Conservation (phyloP, 2,888 invertebrate genomes). For the Dasysyrphus albostriatus region DNA sequence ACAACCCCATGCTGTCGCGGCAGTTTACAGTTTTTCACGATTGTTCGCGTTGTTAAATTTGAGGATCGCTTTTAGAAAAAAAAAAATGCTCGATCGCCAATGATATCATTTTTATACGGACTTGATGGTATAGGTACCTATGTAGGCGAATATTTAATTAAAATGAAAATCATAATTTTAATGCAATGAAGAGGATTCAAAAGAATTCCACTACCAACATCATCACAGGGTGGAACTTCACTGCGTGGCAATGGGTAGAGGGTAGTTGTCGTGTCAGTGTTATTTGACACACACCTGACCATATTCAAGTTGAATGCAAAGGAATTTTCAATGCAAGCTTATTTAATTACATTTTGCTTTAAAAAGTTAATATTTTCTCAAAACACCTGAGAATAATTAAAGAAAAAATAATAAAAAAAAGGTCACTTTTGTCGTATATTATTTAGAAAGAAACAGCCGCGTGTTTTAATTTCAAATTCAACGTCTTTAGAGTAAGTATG, state of each 20-base stretch:
- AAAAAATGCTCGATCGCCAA: not conserved
- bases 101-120: not conserved
- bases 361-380: not conserved
- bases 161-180: no score
- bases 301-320: no score
- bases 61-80: not conserved
- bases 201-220: no score
- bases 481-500: not conserved
- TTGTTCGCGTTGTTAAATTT: constrained; percentile 10
- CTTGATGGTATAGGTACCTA: no score
- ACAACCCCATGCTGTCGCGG: constrained; percentile 24
- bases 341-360: not conserved
- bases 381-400: constrained; percentile 19
- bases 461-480: constrained; percentile 66
- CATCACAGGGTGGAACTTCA: no score
- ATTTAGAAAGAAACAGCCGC: constrained; percentile 17
- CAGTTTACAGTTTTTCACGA: constrained; percentile 30
- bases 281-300: no score
- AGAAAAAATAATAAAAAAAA: constrained; percentile 10
- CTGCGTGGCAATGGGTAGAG: no score
- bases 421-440: constrained; percentile 1
- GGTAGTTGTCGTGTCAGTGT: no score
- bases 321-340: no score
- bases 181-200: no score
- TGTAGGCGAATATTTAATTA: no score